Conservation (phyloP, 2,888 invertebrate genomes). For the Orthosia gracilis region DNA sequence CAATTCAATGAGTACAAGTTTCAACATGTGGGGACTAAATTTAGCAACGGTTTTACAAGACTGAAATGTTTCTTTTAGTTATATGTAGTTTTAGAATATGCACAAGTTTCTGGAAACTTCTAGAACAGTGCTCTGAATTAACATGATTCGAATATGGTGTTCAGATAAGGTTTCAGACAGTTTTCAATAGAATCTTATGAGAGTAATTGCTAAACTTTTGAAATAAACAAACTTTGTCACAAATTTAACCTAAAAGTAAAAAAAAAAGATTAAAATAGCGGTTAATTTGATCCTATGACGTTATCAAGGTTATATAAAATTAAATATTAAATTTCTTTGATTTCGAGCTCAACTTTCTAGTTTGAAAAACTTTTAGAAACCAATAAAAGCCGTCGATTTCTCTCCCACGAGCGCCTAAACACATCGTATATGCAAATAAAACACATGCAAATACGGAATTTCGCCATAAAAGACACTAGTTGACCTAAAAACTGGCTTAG, state of each 20-base stretch:
- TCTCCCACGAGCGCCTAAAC: conserved; percentile 43
- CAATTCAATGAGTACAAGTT: conserved; percentile 51
- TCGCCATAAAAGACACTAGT: conserved; percentile 82
- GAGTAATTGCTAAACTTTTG: background rate
- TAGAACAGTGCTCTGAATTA: conserved; percentile 16
- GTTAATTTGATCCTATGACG: background rate
- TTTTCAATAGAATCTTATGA: background rate
- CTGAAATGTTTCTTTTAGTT: background rate
- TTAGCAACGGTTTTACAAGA: conserved; percentile 28
- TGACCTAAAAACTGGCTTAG: conserved; percentile 83
- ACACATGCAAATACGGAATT: conserved; percentile 73
- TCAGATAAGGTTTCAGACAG: too few species aligned
- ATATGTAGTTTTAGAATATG: background rate
- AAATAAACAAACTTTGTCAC: background rate
- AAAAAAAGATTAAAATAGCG: background rate
- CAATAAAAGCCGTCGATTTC: conserved; percentile 54
- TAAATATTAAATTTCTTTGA: conserved; percentile 13
- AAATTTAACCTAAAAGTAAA: background rate
- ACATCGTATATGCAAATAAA: conserved; percentile 76
- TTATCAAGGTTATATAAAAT: conserved; percentile 28
- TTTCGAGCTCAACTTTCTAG: conserved; percentile 47
- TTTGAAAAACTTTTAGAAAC: conserved; percentile 40
- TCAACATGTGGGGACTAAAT: conserved; percentile 45
- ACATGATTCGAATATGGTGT: too few species aligned
- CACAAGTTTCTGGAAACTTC: conserved; percentile 28